Base-by-base conservation (phyloP, 1,140 invertebrate genomes). In the Calliphora vicina region DNA sequence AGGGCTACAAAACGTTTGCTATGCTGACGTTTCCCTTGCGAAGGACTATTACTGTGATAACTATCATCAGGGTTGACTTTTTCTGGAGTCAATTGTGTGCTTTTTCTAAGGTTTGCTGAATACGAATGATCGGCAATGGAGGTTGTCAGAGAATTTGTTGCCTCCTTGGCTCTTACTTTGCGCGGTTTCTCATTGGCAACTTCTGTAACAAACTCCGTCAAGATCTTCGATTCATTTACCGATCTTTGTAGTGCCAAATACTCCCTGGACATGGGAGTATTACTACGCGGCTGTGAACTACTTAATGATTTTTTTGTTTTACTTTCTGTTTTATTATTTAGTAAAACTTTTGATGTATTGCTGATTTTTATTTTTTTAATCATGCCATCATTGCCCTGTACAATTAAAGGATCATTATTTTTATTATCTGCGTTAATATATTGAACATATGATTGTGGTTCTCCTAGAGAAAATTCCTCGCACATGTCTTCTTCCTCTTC, bases 221-320 rank as follows among this genome's bases (percentile, higher is more conserved):
- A 84, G 17, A 91, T 85, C 82, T 90, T 84, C 26, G 88, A 90
- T 13, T 89, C 90, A 67, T 85, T 87, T 10, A 88, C 86, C 0
- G 90, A 87, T 12, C 85, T 86, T 73, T 91, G 86, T 23, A 91
- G 27, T 6, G 87, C 87, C 17, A 85, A 1, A 83, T 88, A 57
- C 82, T 85, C 84, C 23, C 84, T 82, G 1, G 50, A 82, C 10
- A 80, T 23, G 0, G 83, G 84, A 20, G 82, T 84, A 50, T 83
- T 82, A 29, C 82, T 83, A 1, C 82, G 84, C 25, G 81, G 45
- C 8, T 42, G 45, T 78, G 42, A 82, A 82, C 35, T 25, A 29
- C 26, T 71, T 4, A 15, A 15, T 42, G 67, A 20, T 82, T 45
- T 23, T 82, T 12, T 67, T 67, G 61, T 23, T 23, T n/a, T n/a